phyloP scores from a whole-genome alignment of 2,888 invertebrate genomes.

The Cerceris ruficornis region DNA sequence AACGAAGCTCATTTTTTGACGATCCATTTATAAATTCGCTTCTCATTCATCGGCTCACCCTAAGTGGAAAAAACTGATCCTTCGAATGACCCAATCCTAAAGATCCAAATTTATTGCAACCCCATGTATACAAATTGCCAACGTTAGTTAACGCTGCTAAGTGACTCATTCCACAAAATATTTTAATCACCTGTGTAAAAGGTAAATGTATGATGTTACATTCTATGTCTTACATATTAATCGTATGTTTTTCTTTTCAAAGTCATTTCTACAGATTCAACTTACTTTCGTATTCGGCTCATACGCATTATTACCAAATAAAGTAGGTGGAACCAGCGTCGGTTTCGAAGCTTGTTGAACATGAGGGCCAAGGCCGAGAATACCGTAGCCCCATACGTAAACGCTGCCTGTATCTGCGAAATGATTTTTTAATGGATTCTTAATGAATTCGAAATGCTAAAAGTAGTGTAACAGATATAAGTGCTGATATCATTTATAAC shows the following conservation, averaged over 20 bases:
- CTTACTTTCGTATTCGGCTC: slow-evolving; percentile 84
- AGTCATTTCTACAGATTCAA: background rate
- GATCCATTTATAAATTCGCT: background rate
- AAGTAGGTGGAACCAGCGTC: slow-evolving; percentile 87
- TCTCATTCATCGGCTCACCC: slow-evolving; percentile 82
- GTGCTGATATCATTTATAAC: background rate
- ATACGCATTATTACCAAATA: slow-evolving; percentile 94
- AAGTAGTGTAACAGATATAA: background rate
- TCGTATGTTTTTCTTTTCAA: no score
- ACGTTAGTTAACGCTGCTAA: slow-evolving; percentile 91
- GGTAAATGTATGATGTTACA: background rate
- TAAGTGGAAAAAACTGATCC: slow-evolving; percentile 94
- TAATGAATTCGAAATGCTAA: slow-evolving; percentile 11
- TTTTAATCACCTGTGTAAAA: slow-evolving; percentile 81
- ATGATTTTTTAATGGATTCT: background rate
- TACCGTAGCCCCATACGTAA: slow-evolving; percentile 97
- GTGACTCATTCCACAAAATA: slow-evolving; percentile 89
- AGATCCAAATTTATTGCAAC: slow-evolving; percentile 91
- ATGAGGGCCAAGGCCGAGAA: slow-evolving; percentile 94
- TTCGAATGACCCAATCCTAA: slow-evolving; percentile 91
- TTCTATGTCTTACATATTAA: background rate
- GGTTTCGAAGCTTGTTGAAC: slow-evolving; percentile 87
- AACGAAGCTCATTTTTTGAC: slow-evolving; percentile 5
- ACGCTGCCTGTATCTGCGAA: slow-evolving; percentile 90
- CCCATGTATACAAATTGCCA: slow-evolving; percentile 96